Percentiles rank a stretch among this genome's conserved stretches.
Conservation (phyloP, 2,797 vertebrate species). For the Novumbra hubbsi region DNA sequence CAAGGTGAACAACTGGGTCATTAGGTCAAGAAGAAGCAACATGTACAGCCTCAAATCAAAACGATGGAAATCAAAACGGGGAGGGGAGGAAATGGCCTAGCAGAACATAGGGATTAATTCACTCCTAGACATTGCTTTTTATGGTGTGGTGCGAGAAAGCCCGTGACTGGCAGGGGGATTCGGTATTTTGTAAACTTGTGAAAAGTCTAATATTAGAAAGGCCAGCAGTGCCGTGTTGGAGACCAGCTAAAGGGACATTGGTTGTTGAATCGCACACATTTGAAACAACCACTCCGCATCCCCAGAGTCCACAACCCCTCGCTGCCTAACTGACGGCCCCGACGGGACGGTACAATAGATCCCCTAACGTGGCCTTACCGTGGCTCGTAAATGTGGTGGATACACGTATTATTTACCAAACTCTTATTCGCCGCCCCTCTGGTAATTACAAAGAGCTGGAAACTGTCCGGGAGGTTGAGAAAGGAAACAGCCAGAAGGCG, state of each 20-base stretch:
- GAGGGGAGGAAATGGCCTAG: conserved; percentile 50
- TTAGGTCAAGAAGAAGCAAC: conserved; percentile 55
- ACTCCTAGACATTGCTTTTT: conserved; percentile 68
- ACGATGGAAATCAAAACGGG: conserved; percentile 57
- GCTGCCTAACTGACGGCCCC: neutral
- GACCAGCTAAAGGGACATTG: conserved; percentile 18
- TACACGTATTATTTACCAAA: neutral
- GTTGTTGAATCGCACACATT: neutral
- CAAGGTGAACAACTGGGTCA: conserved; percentile 59
- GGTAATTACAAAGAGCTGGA: neutral
- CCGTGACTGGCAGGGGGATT: conserved; percentile 46
- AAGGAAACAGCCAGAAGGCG: neutral
- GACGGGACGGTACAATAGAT: neutral
- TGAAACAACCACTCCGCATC: neutral
- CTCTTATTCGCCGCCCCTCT: neutral
- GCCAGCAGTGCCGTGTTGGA: conserved; percentile 34
- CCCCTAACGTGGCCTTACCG: neutral
- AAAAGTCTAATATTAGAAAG: conserved; percentile 65
- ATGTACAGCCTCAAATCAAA: conserved; percentile 42
- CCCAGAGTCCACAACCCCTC: neutral
- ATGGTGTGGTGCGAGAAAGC: conserved; percentile 59
- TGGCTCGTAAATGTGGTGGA: neutral
- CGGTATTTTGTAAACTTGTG: conserved; percentile 66
- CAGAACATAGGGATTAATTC: conserved; percentile 49
- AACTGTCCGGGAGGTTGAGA: neutral